Base-by-base conservation (phyloP, 1,140 invertebrate species). In the Leptinotarsa lineolata region DNA sequence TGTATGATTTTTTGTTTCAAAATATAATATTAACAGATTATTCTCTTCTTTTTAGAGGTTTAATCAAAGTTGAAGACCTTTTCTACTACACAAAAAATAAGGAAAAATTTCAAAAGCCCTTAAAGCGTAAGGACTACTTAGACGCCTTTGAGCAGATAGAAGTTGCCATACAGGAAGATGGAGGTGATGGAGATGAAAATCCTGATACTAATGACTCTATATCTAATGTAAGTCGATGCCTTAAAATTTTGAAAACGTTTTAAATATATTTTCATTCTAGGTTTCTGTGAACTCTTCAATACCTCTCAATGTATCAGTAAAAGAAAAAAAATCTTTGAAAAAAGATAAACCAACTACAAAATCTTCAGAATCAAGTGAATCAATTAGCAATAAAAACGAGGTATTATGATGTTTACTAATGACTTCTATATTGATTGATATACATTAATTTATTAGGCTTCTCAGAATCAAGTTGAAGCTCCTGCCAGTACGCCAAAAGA, bases 71-170 rank as follows among this genome's bases (percentile, higher is more conserved):
- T n/a, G 84, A 85, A 72, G 83, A 86, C 74, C 65, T 86, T 3
- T 83, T 78, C 72, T 80, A 81, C 70, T 85, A 84, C 82, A 85
- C 88, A n/a, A 86, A 88, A 76, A 86, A 87, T 77, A 89, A 89
- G 79, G 84, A 87, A 13, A 89, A 88, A 80, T 88, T 86, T 83
- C 87, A 85, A 3, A 90, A 89, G 76, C 83, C 85, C 46, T 80
- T 85, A 78, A 90, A 88, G 83, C 80, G 87, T 20, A 86, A 87
- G 78, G 87, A 86, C 65, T 92, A 90, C 77, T 88, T 89, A 78
- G 88, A 89, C 80, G 90, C 89, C 24, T 74, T 85, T 39, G 77
- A 76, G 66, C 74, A 84, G 78, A 84, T 85, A 68, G 83, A 85
- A 74, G 77, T 76, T 24, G 82, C 79, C 45, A 82, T 84, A 67